Percentiles rank a stretch among this genome's conserved stretches.
phyloP scores from a whole-genome alignment of 2,888 invertebrate genomes.

The Apodemia mormo region DNA sequence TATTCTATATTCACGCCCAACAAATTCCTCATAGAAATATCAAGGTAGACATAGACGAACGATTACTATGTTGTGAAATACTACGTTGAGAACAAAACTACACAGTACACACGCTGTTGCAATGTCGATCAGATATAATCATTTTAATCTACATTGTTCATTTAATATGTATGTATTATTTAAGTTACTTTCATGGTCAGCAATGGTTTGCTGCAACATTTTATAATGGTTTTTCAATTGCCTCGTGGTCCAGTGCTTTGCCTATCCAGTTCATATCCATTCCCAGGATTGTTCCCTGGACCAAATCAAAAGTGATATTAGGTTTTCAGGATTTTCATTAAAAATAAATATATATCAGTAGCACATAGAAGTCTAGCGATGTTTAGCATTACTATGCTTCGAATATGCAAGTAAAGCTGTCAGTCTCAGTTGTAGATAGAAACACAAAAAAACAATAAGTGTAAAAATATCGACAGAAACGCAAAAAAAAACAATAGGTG shows the following conservation, averaged over 20 bases:
- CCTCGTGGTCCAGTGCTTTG: neutral
- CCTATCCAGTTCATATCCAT: no score
- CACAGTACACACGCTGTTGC: neutral
- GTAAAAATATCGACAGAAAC: no score
- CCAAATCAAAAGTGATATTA: no score
- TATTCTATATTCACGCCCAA: slow-evolving; percentile 16
- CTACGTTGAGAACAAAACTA: slow-evolving; percentile 10
- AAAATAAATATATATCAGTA: no score
- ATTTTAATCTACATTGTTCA: slow-evolving; percentile 4
- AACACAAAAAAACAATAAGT: no score
- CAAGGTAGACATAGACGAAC: slow-evolving; percentile 29
- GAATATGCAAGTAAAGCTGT: no score
- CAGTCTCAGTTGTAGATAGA: no score
- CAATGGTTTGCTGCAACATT: neutral
- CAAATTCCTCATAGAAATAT: slow-evolving; percentile 28
- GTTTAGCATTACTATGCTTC: no score
- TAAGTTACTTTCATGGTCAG: slow-evolving; percentile 5
- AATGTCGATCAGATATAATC: slow-evolving; percentile 11
- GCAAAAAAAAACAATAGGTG: no score
- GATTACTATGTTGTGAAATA: slow-evolving; percentile 32
- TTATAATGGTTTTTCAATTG: neutral
- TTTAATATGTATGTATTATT: neutral
- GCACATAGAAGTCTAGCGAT: no score
- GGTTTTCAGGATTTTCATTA: no score
- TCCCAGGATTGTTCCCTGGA: no score